Evolutionary conservation across 2,888 invertebrate species (phyloP).

Genomic region (Macrostomum cliftonense): DNA sequence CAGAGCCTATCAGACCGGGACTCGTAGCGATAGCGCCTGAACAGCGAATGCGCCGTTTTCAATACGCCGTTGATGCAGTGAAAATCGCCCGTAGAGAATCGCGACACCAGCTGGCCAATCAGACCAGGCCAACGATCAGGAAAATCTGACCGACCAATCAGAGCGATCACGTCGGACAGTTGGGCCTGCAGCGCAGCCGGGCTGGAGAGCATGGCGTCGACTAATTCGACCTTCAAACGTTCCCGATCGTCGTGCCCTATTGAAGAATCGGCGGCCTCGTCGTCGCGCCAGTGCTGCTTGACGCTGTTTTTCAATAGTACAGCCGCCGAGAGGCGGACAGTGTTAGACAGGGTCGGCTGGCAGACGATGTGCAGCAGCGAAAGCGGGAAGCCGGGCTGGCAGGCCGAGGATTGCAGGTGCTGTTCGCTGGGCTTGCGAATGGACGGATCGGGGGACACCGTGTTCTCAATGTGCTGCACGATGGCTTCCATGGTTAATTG

Average conservation of each 20-base stretch:
- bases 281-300: slow-evolving; percentile 65
- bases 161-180: slow-evolving; percentile 78
- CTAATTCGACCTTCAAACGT: no score
- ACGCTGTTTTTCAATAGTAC: slow-evolving; percentile 90
- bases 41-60: slow-evolving; percentile 81
- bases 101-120: slow-evolving; percentile 74
- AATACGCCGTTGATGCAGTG: slow-evolving; percentile 80
- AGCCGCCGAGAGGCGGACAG: slow-evolving; percentile 68
- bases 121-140: slow-evolving; percentile 86
- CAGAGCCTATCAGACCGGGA: slow-evolving; percentile 82
- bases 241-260: neutral
- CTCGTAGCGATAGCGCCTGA: slow-evolving; percentile 82
- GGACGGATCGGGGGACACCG: slow-evolving; percentile 61
- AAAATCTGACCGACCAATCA: slow-evolving; percentile 88
- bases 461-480: slow-evolving; percentile 65
- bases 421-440: slow-evolving; percentile 73
- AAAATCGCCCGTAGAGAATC: slow-evolving; percentile 74
- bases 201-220: neutral
- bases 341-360: slow-evolving; percentile 51
- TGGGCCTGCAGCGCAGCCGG: slow-evolving; percentile 15
- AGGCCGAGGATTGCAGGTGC: slow-evolving; percentile 68
- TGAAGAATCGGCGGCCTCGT: neutral
- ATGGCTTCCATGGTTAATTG: slow-evolving; percentile 47
- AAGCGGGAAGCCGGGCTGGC: slow-evolving; percentile 71
- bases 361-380: slow-evolving; percentile 66